Base-by-base conservation (phyloP, 2,113 vertebrate genomes). In the Phalacrocorax brasilianus region DNA sequence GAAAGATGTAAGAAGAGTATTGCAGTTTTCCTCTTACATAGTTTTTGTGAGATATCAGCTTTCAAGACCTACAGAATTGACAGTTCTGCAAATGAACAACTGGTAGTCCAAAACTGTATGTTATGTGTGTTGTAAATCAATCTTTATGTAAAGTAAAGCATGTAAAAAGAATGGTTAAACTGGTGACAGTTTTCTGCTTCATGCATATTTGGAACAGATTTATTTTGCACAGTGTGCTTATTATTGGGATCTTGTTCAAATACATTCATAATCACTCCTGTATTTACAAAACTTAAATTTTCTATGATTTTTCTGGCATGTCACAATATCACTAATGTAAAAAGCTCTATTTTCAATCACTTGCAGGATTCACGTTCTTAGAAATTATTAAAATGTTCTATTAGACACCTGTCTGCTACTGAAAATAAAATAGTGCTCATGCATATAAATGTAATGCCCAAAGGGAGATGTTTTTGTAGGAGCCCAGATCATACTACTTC, bases 351-450 rank as follows among this genome's bases (percentile, higher is more conserved):
- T 90, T 94, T 85, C 74, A 73, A 63, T 91, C 55, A 58, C 9
- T 65, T 89, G 9, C n/a, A 65, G 18, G 38, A 76, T 91, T 95
- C 42, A 68, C 17, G n/a, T 73, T 73, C 53, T 62, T 89, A 85
- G 58, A 93, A 81, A 95, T 93, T 96, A 81, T 82, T 93, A 70
- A 95, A 79, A 88, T 79, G 12, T 85, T 83, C 71, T 66, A 55
- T 88, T 94, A 96, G 50, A 83, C 50, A 76, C 26, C 38, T 85
- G 42, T 55, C 74, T 86, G 62, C n/a, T 88, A 65, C 82, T 67
- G 85, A 93, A 84, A 89, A 89, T 91, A 96, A 95, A 88, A 93
- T 68, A 85, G 45, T 59, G 20, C 9, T 93, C 68, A 80, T 92
- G 86, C 72, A 95, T 93, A 67, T 67, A 93, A 92, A 92, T 91